Percentiles rank a stretch among this genome's conserved stretches.
These are phyloP conservation scores for Meta bourneti DNA, from an alignment of 2,888 invertebrate genomes.

Conservation along the genomic window DNA sequence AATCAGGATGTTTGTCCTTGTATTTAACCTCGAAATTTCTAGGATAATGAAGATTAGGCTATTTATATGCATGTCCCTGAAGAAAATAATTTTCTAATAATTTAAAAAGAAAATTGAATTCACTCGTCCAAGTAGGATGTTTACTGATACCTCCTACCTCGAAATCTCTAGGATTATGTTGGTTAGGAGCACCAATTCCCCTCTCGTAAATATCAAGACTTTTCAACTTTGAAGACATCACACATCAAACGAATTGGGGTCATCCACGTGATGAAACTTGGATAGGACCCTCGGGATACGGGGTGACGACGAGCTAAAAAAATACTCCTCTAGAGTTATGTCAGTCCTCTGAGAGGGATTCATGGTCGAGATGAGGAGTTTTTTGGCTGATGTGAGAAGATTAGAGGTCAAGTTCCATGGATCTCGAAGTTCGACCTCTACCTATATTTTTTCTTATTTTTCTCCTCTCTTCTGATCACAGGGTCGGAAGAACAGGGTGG, in stretches of 20 bases:
- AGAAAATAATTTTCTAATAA: too few relatives aligned
- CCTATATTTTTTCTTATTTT: not conserved
- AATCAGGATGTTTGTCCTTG: not conserved
- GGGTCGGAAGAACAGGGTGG: not conserved
- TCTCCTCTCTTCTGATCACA: not conserved
- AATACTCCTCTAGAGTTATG: not conserved
- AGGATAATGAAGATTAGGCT: not conserved
- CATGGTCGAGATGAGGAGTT: not conserved
- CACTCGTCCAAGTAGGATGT: too few relatives aligned
- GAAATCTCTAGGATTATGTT: too few relatives aligned
- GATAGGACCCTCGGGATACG: constrained; percentile 5
- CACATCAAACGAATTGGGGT: constrained; percentile 39
- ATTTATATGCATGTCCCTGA: not conserved
- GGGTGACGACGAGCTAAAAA: not conserved
- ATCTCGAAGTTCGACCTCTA: constrained; percentile 3
- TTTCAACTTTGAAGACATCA: not conserved
- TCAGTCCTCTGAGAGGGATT: not conserved
- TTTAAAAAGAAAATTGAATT: too few relatives aligned
- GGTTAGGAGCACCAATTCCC: not conserved
- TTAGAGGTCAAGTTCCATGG: constrained; percentile 9
- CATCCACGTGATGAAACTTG: constrained; percentile 56
- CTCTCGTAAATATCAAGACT: not conserved
- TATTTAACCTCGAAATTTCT: not conserved
- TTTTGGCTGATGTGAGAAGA: not conserved
- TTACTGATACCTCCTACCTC: too few relatives aligned